These are phyloP conservation scores for Lycodopsis pacificus DNA, from an alignment of 2,797 vertebrate species.

Conservation along the genomic window DNA sequence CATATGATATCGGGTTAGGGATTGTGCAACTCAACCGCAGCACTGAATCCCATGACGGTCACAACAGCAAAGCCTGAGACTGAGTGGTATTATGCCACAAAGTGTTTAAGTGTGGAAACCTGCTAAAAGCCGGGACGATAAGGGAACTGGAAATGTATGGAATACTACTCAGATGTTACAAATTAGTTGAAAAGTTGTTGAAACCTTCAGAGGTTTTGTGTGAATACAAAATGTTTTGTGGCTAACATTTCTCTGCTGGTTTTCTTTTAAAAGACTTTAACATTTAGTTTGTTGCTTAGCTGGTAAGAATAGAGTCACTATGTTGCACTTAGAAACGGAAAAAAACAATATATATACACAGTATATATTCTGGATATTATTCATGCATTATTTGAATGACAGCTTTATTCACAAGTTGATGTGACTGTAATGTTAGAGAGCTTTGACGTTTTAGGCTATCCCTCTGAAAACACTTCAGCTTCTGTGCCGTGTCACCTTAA, in stretches of 20 bases:
- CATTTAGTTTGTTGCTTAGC: background rate
- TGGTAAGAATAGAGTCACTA: background rate
- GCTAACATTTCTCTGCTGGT: background rate
- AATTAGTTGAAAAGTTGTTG: slow-evolving; percentile 46
- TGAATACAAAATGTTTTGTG: background rate
- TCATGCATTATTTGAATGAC: slow-evolving; percentile 1
- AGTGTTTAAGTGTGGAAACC: slow-evolving; percentile 70
- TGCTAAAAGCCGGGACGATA: slow-evolving; percentile 50
- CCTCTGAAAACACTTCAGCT: slow-evolving; percentile 48
- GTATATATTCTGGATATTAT: background rate
- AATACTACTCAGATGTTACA: slow-evolving; percentile 46
- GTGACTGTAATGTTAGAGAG: slow-evolving; percentile 18
- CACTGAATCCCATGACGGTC: slow-evolving; percentile 65
- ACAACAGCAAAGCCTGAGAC: slow-evolving; percentile 63
- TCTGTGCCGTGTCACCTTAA: slow-evolving; percentile 68
- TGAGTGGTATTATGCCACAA: slow-evolving; percentile 65
- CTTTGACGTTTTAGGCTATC: slow-evolving; percentile 26
- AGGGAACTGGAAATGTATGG: slow-evolving; percentile 44
- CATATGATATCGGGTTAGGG: slow-evolving; percentile 52
- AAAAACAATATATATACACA: background rate
- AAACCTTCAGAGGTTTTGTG: slow-evolving; percentile 43
- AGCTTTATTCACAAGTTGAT: slow-evolving; percentile 6
- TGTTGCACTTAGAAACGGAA: background rate
- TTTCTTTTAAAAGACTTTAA: slow-evolving; percentile 7
- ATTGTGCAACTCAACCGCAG: slow-evolving; percentile 44